A percentile compares a stretch with the other conserved stretches of the same genome.
Conservation (phyloP, 2,113 vertebrate genomes). For the Ascaphus truei region DNA sequence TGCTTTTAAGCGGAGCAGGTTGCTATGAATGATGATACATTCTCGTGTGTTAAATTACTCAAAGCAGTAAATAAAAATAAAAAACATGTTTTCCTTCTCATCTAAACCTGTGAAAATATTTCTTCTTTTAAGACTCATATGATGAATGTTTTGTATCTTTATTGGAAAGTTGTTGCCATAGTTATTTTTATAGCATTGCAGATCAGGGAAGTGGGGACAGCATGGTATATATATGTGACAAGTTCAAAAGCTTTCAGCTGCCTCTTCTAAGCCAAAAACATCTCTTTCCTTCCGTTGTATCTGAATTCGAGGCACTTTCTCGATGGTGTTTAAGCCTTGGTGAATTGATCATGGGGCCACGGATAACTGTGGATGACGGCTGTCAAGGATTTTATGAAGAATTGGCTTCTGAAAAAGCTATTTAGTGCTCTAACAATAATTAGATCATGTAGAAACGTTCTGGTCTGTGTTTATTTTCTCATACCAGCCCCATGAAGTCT, state of each 20-base stretch:
- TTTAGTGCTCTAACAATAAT: slow-evolving; percentile 51
- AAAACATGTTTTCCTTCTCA: too few relatives aligned
- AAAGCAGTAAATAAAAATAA: too few relatives aligned
- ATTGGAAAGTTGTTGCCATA: too few relatives aligned
- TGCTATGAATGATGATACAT: too few relatives aligned
- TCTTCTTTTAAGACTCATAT: too few relatives aligned
- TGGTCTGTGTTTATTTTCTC: slow-evolving; percentile 44
- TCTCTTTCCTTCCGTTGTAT: not conserved
- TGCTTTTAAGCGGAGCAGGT: too few relatives aligned
- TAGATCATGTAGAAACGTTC: slow-evolving; percentile 52
- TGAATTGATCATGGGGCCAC: slow-evolving; percentile 40
- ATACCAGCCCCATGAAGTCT: slow-evolving; percentile 40
- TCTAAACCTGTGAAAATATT: too few relatives aligned
- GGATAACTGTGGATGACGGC: slow-evolving; percentile 52
- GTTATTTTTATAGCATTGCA: too few relatives aligned
- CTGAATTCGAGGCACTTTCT: not conserved
- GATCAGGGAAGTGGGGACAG: not conserved
- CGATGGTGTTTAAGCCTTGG: not conserved
- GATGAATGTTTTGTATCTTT: too few relatives aligned
- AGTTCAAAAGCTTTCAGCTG: not conserved
- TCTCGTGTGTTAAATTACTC: too few relatives aligned
- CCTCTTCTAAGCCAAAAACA: not conserved
- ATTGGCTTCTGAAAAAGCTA: slow-evolving; percentile 52
- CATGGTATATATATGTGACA: not conserved
- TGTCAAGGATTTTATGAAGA: slow-evolving; percentile 53